phyloP scores from a whole-genome alignment of 2,888 invertebrate genomes.

The Diplazon laetatorius region DNA sequence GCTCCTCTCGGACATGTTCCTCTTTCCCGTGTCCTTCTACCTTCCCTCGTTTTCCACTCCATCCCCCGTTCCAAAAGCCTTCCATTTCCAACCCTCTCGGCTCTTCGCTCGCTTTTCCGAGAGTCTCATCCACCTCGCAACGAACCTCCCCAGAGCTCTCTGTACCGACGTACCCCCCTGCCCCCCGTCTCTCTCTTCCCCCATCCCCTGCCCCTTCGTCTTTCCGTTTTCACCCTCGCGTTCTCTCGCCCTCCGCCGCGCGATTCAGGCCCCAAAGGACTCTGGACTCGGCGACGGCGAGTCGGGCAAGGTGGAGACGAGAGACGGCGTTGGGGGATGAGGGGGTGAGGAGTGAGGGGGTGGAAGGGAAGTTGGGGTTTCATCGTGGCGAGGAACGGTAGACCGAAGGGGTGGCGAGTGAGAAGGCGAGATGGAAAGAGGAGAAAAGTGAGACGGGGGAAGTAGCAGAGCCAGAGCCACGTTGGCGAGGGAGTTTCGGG shows the following conservation, averaged over 20 bases:
- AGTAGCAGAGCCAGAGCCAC: conserved; percentile 35
- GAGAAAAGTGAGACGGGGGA: conserved; percentile 60
- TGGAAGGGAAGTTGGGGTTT: conserved; percentile 80
- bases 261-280: conserved; percentile 68
- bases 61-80: conserved; percentile 52
- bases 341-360: conserved; percentile 67
- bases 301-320: conserved; percentile 64
- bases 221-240: conserved; percentile 55
- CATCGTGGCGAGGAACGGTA: conserved; percentile 69
- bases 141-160: conserved; percentile 58
- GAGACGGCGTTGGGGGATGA: conserved; percentile 35
- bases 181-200: conserved; percentile 11
- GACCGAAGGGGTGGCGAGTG: conserved; percentile 20
- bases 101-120: conserved; percentile 57
- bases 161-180: conserved; percentile 50
- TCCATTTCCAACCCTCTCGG: conserved; percentile 29
- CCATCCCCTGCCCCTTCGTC: neutral
- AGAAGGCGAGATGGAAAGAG: conserved; percentile 50
- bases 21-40: conserved; percentile 60
- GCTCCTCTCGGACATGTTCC: conserved; percentile 65
- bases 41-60: conserved; percentile 60
- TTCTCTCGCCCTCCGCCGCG: conserved; percentile 52
- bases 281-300: conserved; percentile 65
- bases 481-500: conserved; percentile 47
- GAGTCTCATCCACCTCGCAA: conserved; percentile 43